These are phyloP conservation scores for Drosophila merina DNA, from an alignment of 2,888 invertebrate genomes.

Conservation along the genomic window DNA sequence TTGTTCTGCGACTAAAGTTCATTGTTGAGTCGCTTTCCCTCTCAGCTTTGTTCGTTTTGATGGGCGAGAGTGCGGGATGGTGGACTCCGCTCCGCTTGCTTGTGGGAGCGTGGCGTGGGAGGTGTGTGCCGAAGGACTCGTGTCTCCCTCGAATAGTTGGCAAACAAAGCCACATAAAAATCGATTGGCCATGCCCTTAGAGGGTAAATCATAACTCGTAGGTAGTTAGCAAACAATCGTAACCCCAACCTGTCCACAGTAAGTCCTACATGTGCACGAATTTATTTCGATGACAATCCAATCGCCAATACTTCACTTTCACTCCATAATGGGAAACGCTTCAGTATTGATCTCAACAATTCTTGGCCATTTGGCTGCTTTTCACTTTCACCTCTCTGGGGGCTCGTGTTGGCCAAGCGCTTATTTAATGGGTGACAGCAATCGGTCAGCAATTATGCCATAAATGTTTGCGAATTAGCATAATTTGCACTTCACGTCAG, in stretches of 20 bases:
- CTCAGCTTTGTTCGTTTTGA: conserved; percentile 24
- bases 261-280: not conserved
- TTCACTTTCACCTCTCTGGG: conserved; percentile 63
- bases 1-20: conserved; percentile 55
- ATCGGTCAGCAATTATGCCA: conserved; percentile 62
- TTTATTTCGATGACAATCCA: not conserved
- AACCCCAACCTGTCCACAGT: not conserved
- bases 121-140: conserved; percentile 14
- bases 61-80: conserved; percentile 1
- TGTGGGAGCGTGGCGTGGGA: not conserved
- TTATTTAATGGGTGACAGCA: conserved; percentile 61
- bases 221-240: not conserved
- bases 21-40: conserved; percentile 60
- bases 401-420: not conserved
- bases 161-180: conserved; percentile 53
- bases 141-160: conserved; percentile 4
- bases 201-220: not conserved
- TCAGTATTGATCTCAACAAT: conserved; percentile 13
- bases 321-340: conserved; percentile 3
- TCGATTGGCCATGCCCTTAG: conserved; percentile 48
- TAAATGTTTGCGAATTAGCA: conserved; percentile 72
- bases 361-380: conserved; percentile 43
- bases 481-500: conserved; percentile 61
- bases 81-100: conserved; percentile 2
- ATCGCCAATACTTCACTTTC: conserved; percentile 49